phyloP scores from a whole-genome alignment of 2,888 invertebrate genomes.

The Tipula lateralis region DNA sequence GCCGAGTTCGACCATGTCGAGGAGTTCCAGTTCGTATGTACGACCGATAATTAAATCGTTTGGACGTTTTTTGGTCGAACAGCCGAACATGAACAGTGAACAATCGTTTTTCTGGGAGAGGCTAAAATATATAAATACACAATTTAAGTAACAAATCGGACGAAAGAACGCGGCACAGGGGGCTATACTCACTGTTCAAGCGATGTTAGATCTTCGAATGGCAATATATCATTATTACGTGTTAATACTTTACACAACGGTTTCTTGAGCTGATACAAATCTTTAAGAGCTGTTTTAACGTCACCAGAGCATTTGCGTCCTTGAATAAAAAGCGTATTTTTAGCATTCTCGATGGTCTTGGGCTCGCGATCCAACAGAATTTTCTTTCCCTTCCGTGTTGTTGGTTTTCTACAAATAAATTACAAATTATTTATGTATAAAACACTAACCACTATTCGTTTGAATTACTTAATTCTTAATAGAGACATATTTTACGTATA shows the following conservation, averaged over 20 bases:
- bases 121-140: slow-evolving; percentile 43
- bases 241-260: slow-evolving; percentile 71
- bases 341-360: slow-evolving; percentile 82
- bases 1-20: slow-evolving; percentile 96
- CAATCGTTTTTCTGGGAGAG: slow-evolving; percentile 78
- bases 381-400: slow-evolving; percentile 82
- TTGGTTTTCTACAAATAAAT: slow-evolving; percentile 69
- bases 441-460: not conserved
- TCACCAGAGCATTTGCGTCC: slow-evolving; percentile 75
- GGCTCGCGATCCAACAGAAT: slow-evolving; percentile 76
- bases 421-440: not conserved
- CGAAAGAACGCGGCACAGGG: not conserved
- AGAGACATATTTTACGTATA: slow-evolving; percentile 41
- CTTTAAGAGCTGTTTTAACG: slow-evolving; percentile 70
- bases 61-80: slow-evolving; percentile 92
- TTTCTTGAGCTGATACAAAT: slow-evolving; percentile 81
- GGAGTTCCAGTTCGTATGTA: slow-evolving; percentile 78
- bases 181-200: slow-evolving; percentile 62
- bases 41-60: slow-evolving; percentile 86
- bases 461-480: slow-evolving; percentile 43
- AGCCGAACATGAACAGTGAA: slow-evolving; percentile 84
- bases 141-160: not conserved
- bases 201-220: slow-evolving; percentile 85
- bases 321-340: slow-evolving; percentile 76
- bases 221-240: slow-evolving; percentile 81